Conservation (phyloP, 2,113 vertebrate species). For the Callopanchax toddi region DNA sequence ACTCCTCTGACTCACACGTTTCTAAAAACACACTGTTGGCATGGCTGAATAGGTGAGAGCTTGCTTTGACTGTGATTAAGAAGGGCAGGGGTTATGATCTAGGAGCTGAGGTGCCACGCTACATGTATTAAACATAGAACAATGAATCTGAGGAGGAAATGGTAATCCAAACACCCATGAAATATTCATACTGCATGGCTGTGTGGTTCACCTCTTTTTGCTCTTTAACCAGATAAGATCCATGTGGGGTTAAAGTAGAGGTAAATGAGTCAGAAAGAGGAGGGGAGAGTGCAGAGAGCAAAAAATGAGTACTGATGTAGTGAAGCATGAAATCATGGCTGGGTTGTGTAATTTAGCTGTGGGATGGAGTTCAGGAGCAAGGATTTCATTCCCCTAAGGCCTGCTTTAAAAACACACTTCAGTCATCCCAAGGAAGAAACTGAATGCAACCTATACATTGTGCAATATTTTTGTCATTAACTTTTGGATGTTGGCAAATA, state of each 20-base stretch:
- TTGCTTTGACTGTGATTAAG: constrained; percentile 51
- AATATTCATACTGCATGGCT: constrained; percentile 70
- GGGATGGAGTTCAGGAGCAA: constrained; percentile 61
- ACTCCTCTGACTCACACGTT: not conserved
- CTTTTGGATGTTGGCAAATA: not conserved
- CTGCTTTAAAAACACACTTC: constrained; percentile 39
- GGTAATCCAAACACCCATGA: constrained; percentile 73
- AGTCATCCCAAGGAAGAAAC: no score
- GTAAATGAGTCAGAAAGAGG: constrained; percentile 69
- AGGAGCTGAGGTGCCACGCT: constrained; percentile 38
- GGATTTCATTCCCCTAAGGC: constrained; percentile 60
- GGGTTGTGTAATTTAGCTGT: constrained; percentile 75
- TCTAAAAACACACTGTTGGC: constrained; percentile 24
- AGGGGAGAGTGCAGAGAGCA: constrained; percentile 44
- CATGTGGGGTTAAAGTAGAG: constrained; percentile 67
- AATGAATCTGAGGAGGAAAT: constrained; percentile 68
- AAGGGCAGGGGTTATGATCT: constrained; percentile 59
- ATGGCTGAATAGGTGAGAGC: constrained; percentile 38
- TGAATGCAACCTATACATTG: no score
- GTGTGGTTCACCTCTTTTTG: constrained; percentile 62
- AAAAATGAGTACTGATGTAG: constrained; percentile 61
- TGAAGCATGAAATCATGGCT: constrained; percentile 77
- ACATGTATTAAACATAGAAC: constrained; percentile 71
- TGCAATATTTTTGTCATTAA: not conserved
- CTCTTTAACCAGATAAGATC: constrained; percentile 75